phyloP scores from a whole-genome alignment of 1,140 invertebrate genomes.

The Scaptomyza montana region DNA sequence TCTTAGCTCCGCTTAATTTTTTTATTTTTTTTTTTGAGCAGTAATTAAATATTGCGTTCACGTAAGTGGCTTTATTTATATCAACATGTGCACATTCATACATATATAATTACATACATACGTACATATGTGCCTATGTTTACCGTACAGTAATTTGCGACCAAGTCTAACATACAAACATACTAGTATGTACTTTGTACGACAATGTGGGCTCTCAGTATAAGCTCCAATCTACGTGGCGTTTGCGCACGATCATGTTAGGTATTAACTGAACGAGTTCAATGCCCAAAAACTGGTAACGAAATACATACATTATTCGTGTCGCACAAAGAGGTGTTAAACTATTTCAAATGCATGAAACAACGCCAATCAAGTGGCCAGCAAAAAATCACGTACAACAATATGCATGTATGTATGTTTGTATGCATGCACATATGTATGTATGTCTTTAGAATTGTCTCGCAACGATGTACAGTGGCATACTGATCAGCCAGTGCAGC shows the following conservation, averaged over 20 bases:
- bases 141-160: slow-evolving; percentile 32
- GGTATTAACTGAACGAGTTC: slow-evolving; percentile 43
- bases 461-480: no score
- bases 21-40: slow-evolving; percentile 27
- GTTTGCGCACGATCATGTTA: slow-evolving; percentile 40
- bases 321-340: slow-evolving; percentile 49
- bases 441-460: background rate
- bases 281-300: slow-evolving; percentile 54
- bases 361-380: slow-evolving; percentile 7
- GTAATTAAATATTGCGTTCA: slow-evolving; percentile 62
- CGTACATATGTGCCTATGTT: no score
- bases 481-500: no score
- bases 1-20: background rate
- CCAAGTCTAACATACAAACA: background rate
- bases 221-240: slow-evolving; percentile 1
- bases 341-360: slow-evolving; percentile 45
- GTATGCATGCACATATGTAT: background rate
- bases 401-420: background rate
- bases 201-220: no score
- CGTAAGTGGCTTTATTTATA: slow-evolving; percentile 54
- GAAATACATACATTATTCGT: slow-evolving; percentile 21
- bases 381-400: slow-evolving; percentile 29
- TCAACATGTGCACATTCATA: background rate
- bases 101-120: background rate
- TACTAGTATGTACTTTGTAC: background rate